phyloP scores from a whole-genome alignment of 2,797 vertebrate genomes.

The Etheostoma perlongum region DNA sequence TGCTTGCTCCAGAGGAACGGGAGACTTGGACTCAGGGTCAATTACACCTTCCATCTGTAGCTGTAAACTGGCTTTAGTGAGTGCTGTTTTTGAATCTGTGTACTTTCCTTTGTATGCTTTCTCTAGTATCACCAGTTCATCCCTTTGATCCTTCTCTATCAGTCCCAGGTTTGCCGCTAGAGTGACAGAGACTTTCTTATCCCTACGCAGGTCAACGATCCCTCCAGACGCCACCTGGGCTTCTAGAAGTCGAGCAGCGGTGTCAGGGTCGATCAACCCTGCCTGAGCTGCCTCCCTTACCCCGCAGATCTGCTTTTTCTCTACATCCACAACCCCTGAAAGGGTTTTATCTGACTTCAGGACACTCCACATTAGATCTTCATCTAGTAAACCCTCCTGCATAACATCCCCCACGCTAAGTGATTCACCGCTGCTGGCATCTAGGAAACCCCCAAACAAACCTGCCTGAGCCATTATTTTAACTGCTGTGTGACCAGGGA shows the following conservation, averaged over 20 bases:
- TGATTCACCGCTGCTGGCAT: conserved; percentile 83
- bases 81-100: conserved; percentile 75
- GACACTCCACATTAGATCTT: conserved; percentile 91
- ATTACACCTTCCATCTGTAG: conserved; percentile 92
- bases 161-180: conserved; percentile 93
- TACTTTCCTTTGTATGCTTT: conserved; percentile 91
- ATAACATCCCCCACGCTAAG: conserved; percentile 90
- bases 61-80: conserved; percentile 89
- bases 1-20: conserved; percentile 85
- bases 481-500: conserved; percentile 90
- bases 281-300: conserved; percentile 87
- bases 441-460: conserved; percentile 94
- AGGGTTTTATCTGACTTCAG: conserved; percentile 90
- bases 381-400: conserved; percentile 90
- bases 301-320: conserved; percentile 83
- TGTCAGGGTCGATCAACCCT: conserved; percentile 90
- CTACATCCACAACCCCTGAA: conserved; percentile 90
- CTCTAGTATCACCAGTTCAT: conserved; percentile 89
- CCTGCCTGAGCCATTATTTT: conserved; percentile 90
- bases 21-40: conserved; percentile 87
- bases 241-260: conserved; percentile 89
- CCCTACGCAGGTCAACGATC: conserved; percentile 90
- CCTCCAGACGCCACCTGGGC: conserved; percentile 94
- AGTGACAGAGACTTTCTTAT: conserved; percentile 93
- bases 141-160: conserved; percentile 84